Base-by-base conservation (phyloP, 2,113 vertebrate species). In the Xiphorhynchus elegans region DNA sequence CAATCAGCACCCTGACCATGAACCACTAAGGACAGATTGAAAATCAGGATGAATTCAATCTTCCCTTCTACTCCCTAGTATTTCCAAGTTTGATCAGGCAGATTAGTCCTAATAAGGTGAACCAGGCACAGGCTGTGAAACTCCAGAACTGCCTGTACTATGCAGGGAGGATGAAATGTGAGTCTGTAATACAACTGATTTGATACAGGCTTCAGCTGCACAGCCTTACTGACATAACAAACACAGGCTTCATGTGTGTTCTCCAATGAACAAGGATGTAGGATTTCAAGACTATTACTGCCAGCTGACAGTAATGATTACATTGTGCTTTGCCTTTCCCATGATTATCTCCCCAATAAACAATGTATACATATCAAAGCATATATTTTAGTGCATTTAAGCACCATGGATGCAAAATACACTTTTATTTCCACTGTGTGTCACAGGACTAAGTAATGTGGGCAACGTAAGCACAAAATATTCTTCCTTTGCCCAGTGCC, bases 381-480 rank as follows among this genome's bases (percentile, higher is more conserved):
- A 50, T 1, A 28, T 2, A 25, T 8, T 49, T 44, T 12, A 68
- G 15, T 28, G 25, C 4, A 2, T 31, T 68, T 39, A 66, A 84
- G 19, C 33, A 66, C 15, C 77, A 37, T 0, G 4, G 18, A 78
- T 17, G 28, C 7, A 37, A 53, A 91, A 10, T 2, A 44, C 7
- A 5, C 11, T 39, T 68, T 53, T 39, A 77, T 47, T 89, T 87
- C 37, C 47, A 80, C 31, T 42, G 35, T 52, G 25, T 52, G 50
- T 17, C 18, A 17, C 0, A 72, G 1, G 4, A 16, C 31, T 63
- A 47, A 40, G 55, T 29, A 79, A 37, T 35, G n/a, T 0, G 2
- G 1, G 12, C 21, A 46, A 47, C 9, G 10, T 16, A 72, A 21
- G 16, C 6, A 37, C 11, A 53, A 62, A 77, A 50, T 10, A 53